A percentile compares a stretch with the other conserved stretches of the same genome.
Conservation (phyloP, 2,888 invertebrate genomes). For the Hydroisotoma schaefferi region DNA sequence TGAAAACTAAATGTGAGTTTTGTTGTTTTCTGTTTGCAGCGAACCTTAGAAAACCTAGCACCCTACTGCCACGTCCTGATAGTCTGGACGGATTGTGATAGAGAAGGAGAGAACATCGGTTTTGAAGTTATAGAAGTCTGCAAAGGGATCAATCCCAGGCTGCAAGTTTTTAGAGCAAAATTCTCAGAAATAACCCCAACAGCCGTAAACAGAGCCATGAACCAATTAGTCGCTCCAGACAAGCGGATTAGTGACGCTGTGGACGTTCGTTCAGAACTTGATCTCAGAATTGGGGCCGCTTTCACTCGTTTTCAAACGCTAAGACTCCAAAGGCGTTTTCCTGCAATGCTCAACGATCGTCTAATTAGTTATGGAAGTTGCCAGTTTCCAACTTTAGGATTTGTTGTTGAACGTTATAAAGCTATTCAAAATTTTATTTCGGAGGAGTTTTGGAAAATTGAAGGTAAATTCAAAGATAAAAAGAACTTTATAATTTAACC, state of each 20-base stretch:
- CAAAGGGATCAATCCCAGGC: constrained; percentile 67
- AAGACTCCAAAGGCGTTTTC: constrained; percentile 76
- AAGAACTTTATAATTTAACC: background rate
- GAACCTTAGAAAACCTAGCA: constrained; percentile 67
- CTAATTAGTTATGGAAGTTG: constrained; percentile 97
- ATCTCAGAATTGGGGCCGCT: constrained; percentile 92
- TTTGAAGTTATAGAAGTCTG: constrained; percentile 94
- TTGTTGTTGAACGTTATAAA: constrained; percentile 96
- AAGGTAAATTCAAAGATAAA: constrained; percentile 57
- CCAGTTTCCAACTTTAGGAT: constrained; percentile 99
- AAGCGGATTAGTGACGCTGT: constrained; percentile 82
- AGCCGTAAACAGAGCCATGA: constrained; percentile 76
- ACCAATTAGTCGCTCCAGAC: constrained; percentile 75
- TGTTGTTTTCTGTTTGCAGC: constrained; percentile 52
- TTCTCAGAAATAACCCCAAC: constrained; percentile 94
- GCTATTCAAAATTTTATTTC: constrained; percentile 85
- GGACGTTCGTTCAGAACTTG: constrained; percentile 84
- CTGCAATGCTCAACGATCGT: constrained; percentile 67
- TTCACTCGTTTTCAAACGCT: constrained; percentile 97
- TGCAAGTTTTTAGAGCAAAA: constrained; percentile 73
- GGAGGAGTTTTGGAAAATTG: constrained; percentile 94
- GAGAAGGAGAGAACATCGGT: constrained; percentile 99
- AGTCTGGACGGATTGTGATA: constrained; percentile 99
- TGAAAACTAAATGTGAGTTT: background rate
- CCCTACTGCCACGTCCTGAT: constrained; percentile 67